Conservation (phyloP, 2,888 invertebrate genomes). For the Leptopilina drosophilae region DNA sequence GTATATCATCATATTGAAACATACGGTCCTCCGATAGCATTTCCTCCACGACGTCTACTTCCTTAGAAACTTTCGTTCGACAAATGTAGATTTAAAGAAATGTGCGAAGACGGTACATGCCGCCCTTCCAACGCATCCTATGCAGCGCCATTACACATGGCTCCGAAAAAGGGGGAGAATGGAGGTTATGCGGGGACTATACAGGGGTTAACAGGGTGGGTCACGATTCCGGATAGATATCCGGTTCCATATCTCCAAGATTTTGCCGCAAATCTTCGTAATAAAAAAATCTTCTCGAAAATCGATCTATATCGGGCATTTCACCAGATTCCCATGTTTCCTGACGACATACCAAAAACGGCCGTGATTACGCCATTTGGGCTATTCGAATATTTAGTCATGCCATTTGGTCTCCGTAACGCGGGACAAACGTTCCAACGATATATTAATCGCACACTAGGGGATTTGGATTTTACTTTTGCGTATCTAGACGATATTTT, state of each 20-base stretch:
- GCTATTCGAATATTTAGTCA: conserved; percentile 63
- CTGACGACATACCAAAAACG: conserved; percentile 62
- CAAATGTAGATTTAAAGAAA: background rate
- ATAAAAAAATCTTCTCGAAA: background rate
- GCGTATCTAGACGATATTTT: conserved; percentile 66
- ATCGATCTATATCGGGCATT: background rate
- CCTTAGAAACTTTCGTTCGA: too few relatives aligned
- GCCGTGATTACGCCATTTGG: conserved; percentile 65
- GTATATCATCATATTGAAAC: too few relatives aligned
- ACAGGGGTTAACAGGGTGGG: background rate
- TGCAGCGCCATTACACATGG: too few relatives aligned
- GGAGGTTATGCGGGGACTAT: background rate
- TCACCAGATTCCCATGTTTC: background rate
- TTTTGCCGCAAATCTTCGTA: background rate
- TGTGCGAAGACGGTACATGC: background rate
- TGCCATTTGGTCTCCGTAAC: conserved; percentile 68
- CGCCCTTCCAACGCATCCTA: too few relatives aligned
- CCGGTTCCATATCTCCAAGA: background rate
- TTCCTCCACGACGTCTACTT: conserved; percentile 56
- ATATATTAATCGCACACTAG: conserved; percentile 60
- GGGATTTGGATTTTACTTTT: conserved; percentile 58
- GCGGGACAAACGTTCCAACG: conserved; percentile 67
- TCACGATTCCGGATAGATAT: background rate
- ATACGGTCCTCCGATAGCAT: conserved; percentile 52
- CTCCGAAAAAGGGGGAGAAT: background rate